A percentile compares a stretch with the other conserved stretches of the same genome.
phyloP scores from a whole-genome alignment of 2,113 vertebrate genomes.

The Tetraodon nigroviridis region DNA sequence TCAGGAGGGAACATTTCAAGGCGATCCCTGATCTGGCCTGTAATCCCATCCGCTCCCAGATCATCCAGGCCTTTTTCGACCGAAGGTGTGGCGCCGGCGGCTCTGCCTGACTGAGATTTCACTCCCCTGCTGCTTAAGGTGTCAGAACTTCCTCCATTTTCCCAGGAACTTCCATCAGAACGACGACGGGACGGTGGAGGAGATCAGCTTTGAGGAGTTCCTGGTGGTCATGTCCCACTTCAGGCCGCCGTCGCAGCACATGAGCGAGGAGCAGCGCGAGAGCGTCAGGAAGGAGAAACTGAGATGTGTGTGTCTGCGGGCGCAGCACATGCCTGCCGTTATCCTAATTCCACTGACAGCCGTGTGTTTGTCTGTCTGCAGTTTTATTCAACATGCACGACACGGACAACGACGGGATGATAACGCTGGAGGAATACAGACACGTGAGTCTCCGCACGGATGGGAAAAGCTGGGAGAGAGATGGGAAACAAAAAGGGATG shows the following conservation, averaged over 20 bases:
- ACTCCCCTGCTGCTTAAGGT: background rate
- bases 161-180: conserved; percentile 82
- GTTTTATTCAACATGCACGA: conserved; percentile 99
- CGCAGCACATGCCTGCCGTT: background rate
- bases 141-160: background rate
- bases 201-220: conserved; percentile 93
- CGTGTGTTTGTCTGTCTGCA: conserved; percentile 49
- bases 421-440: conserved; percentile 93
- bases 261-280: conserved; percentile 82
- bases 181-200: conserved; percentile 71
- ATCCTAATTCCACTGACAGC: background rate
- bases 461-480: no score
- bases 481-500: no score
- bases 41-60: conserved; percentile 88
- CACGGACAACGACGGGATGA: conserved; percentile 89
- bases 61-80: conserved; percentile 91
- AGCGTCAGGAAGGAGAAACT: conserved; percentile 83
- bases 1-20: conserved; percentile 85
- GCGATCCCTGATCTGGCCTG: conserved; percentile 83
- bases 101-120: background rate
- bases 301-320: conserved; percentile 76
- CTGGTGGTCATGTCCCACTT: conserved; percentile 93
- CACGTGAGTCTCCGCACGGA: conserved; percentile 74
- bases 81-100: conserved; percentile 72
- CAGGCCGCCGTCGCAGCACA: conserved; percentile 77